Percentiles rank a stretch among this genome's conserved stretches.
Evolutionary conservation across 2,888 invertebrate species (phyloP).

Genomic region (Ochropacha duplaris): DNA sequence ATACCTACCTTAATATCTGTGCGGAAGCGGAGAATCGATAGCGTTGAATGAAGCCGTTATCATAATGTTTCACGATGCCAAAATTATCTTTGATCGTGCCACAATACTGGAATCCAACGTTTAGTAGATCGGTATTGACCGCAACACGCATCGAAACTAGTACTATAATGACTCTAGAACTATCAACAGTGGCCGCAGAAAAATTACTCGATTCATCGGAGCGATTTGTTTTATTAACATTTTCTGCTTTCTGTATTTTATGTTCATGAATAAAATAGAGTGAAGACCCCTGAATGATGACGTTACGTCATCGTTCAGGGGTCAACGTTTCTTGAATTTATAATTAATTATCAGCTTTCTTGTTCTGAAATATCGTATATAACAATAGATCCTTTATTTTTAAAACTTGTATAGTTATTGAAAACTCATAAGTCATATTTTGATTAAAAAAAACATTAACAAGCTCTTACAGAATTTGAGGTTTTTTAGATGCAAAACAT

Average conservation of each 20-base stretch:
- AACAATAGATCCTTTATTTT: no score
- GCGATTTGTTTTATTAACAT: constrained; percentile 32
- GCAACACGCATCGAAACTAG: constrained; percentile 27
- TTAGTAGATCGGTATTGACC: constrained; percentile 25
- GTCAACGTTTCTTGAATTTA: not conserved
- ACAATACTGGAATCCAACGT: constrained; percentile 1
- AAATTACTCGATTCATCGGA: constrained; percentile 33
- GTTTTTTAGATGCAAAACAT: not conserved
- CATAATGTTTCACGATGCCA: constrained; percentile 2
- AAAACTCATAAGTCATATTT: no score
- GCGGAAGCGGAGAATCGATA: not conserved
- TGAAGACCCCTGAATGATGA: no score
- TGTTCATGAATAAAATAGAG: not conserved
- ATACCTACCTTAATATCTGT: not conserved
- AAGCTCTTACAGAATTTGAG: no score
- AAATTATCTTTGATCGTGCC: constrained; percentile 1
- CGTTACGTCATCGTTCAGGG: not conserved
- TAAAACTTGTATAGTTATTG: no score
- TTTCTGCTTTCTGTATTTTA: constrained; percentile 34
- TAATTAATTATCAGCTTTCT: not conserved
- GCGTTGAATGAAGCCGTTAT: constrained; percentile 5
- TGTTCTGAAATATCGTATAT: not conserved
- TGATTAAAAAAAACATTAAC: no score
- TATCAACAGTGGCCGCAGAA: constrained; percentile 34
- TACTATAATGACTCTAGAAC: constrained; percentile 26